phyloP scores from a whole-genome alignment of 2,797 vertebrate species.

The Bradypodion pumilum region DNA sequence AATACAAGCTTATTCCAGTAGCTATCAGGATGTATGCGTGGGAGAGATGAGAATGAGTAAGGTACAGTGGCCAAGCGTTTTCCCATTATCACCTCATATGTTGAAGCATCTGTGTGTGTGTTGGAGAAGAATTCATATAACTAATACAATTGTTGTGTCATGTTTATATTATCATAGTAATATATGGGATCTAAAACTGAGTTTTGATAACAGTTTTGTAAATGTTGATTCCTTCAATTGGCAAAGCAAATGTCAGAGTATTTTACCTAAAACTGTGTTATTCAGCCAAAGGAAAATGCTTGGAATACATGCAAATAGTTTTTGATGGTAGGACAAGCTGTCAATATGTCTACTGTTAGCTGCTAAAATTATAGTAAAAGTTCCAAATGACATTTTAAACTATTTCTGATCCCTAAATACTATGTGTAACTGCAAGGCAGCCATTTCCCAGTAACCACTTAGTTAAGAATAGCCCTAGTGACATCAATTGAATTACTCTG shows the following conservation, averaged over 20 bases:
- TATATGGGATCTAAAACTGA: neutral
- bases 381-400: neutral
- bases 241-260: neutral
- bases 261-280: neutral
- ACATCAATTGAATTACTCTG: neutral
- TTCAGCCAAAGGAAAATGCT: neutral
- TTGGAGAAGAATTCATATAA: neutral
- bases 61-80: too few species aligned
- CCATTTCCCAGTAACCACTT: conserved; percentile 2
- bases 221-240: neutral
- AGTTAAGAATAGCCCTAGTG: neutral
- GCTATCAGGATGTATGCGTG: neutral
- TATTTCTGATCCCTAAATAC: neutral
- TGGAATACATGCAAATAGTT: neutral
- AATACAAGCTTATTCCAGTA: too few species aligned
- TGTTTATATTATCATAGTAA: neutral
- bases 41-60: neutral
- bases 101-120: too few species aligned
- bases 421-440: neutral
- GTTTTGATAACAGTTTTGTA: neutral
- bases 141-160: neutral
- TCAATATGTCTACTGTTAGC: neutral
- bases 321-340: neutral
- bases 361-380: neutral
- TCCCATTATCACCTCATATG: neutral